Evolutionary conservation across 2,888 invertebrate genomes (phyloP).

Genomic region (Volucella bombylans): DNA sequence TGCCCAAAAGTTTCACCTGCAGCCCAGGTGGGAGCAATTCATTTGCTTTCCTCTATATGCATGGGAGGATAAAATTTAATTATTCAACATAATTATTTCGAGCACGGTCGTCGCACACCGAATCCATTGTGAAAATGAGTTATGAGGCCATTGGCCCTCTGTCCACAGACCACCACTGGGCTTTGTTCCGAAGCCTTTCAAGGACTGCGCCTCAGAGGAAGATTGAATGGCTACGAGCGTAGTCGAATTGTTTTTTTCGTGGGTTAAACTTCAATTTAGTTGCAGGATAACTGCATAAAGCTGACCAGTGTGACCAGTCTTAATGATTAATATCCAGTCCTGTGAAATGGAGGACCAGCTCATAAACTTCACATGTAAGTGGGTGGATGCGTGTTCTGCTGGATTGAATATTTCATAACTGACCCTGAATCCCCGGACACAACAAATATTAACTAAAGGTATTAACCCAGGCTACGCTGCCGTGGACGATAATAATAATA

Average conservation of each 20-base stretch:
- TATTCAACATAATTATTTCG: slow-evolving; percentile 71
- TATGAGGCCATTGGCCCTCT: slow-evolving; percentile 59
- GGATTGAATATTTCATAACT: slow-evolving; percentile 37
- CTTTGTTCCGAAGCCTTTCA: too few relatives aligned
- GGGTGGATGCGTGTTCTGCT: too few relatives aligned
- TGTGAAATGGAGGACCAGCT: too few relatives aligned
- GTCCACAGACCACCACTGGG: not conserved
- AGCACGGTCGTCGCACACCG: slow-evolving; percentile 51
- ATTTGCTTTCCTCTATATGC: slow-evolving; percentile 59
- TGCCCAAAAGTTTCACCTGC: slow-evolving; percentile 24
- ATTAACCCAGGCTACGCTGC: slow-evolving; percentile 40
- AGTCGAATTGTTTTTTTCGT: not conserved
- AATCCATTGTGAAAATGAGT: slow-evolving; percentile 61
- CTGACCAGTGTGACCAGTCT: too few relatives aligned
- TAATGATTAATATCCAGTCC: too few relatives aligned
- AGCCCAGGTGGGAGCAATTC: slow-evolving; percentile 47
- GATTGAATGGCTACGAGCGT: too few relatives aligned
- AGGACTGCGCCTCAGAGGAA: too few relatives aligned
- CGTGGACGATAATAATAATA: not conserved
- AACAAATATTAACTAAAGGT: slow-evolving; percentile 63
- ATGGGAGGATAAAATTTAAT: slow-evolving; percentile 67
- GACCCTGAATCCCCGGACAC: slow-evolving; percentile 42
- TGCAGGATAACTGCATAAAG: too few relatives aligned
- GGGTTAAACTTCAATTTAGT: too few relatives aligned
- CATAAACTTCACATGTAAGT: too few relatives aligned